Evolutionary conservation across 2,797 vertebrate genomes (phyloP), one percentile per base, ranked within the genome.

Genomic region (Chrysocyon brachyurus): DNA sequence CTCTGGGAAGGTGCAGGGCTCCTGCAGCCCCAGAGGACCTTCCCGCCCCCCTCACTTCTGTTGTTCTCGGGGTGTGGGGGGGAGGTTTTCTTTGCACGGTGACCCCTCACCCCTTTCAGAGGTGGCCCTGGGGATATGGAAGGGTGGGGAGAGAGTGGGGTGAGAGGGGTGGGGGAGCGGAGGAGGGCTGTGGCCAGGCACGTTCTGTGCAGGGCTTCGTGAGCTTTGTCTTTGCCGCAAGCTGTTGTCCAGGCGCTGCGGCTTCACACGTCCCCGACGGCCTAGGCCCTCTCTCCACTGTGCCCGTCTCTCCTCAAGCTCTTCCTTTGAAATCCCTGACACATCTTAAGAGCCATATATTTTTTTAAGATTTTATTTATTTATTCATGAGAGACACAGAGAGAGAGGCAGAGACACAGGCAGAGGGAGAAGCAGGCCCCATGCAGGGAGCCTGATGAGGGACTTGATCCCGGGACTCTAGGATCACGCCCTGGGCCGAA

Each of bases 71-170:
- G 1, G 33, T 36, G 33, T 3, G 33, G 33, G 33, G 15, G 40
- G 82, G 75, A 57, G 15, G 19, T 89, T 90, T 91, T 97, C 17
- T 96, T 93, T 91, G 88, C 91, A 59, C 66, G 63, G 33, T n/a
- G 87, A 59, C 90, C 46, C 46, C 52, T 63, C 9, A 2, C 1
- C 40, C 17, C 33, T 21, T 56, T 75, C 33, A 78, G 57, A 77
- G n/a, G 63, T 12, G 33, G 3, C 70, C 36, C 28, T 52, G 91
- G 46, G 40, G 54, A n/a, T 77, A 14, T 1, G 57, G 83, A 63
- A 63, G 75, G 24, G 7, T 59, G 75, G 66, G 1, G 1, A 1
- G 1, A 1, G 49, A 56, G 31, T 59, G 12, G 22, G 40, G 9
- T 57, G n/a, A 49, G 46, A 15, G n/a, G n/a, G 31, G 64, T 22